Conservation (phyloP, 2,888 invertebrate species). For the Rhagonycha lutea region DNA sequence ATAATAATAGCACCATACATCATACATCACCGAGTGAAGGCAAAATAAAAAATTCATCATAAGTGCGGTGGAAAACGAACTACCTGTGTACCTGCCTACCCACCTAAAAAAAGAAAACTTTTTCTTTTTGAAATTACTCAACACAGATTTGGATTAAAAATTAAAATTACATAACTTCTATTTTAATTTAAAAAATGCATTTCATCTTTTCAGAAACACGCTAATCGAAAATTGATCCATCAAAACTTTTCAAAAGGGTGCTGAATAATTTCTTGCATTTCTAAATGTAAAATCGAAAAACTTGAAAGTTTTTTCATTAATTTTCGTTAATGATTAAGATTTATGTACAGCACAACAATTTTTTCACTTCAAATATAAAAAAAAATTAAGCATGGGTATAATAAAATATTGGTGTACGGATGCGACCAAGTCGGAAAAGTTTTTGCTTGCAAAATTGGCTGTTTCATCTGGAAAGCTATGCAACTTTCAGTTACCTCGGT, state of each 20-base stretch:
- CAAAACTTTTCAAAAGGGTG: not conserved
- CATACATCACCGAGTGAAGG: not conserved
- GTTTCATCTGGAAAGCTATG: constrained; percentile 15
- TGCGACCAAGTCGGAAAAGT: not conserved
- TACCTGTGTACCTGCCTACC: not conserved
- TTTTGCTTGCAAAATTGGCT: not conserved
- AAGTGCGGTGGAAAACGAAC: not conserved
- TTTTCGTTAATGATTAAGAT: not conserved
- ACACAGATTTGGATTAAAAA: not conserved
- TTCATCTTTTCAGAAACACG: not conserved
- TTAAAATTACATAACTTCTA: not conserved
- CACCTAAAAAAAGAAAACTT: not conserved
- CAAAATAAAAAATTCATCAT: not conserved
- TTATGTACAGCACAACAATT: not conserved
- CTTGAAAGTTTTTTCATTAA: not conserved
- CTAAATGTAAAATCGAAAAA: not conserved
- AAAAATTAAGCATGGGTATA: too few relatives aligned
- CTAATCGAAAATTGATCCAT: not conserved
- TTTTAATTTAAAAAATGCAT: not conserved
- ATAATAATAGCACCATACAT: not conserved
- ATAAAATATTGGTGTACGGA: too few relatives aligned
- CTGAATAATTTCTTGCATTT: not conserved
- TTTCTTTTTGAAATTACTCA: not conserved
- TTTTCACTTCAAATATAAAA: not conserved
- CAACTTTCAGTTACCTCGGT: constrained; percentile 25